Evolutionary conservation across 2,797 vertebrate species (phyloP).

Genomic region (Trachops cirrhosus): DNA sequence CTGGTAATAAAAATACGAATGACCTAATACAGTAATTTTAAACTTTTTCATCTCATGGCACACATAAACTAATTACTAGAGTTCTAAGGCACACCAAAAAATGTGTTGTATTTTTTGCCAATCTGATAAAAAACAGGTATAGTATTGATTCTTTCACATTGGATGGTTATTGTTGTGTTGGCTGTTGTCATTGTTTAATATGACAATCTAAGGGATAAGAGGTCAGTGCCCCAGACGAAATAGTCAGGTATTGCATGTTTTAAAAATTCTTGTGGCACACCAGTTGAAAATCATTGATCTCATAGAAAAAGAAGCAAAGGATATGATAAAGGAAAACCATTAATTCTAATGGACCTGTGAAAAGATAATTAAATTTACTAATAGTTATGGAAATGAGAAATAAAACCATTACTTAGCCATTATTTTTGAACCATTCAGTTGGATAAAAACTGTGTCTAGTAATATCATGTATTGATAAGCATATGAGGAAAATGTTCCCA

Average conservation of each 20-base stretch:
- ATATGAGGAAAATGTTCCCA: not conserved
- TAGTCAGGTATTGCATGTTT: not conserved
- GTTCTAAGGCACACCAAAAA: not conserved
- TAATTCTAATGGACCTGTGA: not conserved
- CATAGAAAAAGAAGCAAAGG: conserved; percentile 27
- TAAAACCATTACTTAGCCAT: not conserved
- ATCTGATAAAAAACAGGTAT: not conserved
- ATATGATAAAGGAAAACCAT: conserved; percentile 29
- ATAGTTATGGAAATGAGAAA: conserved; percentile 2
- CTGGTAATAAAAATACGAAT: not conserved
- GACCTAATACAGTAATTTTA: not conserved
- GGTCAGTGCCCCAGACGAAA: not conserved
- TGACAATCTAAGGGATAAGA: not conserved
- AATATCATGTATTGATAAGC: not conserved
- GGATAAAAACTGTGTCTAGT: not conserved
- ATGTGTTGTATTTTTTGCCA: not conserved
- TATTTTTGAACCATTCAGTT: not conserved
- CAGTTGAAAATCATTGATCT: not conserved
- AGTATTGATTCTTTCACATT: not conserved
- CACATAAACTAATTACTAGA: not conserved
- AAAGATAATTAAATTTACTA: not conserved
- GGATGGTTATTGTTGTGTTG: too few relatives aligned
- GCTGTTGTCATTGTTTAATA: not conserved
- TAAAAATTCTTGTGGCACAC: not conserved
- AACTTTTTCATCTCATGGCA: not conserved